Conservation (phyloP, 2,797 vertebrate genomes). For the Microctenopoma stevenorrisi region DNA sequence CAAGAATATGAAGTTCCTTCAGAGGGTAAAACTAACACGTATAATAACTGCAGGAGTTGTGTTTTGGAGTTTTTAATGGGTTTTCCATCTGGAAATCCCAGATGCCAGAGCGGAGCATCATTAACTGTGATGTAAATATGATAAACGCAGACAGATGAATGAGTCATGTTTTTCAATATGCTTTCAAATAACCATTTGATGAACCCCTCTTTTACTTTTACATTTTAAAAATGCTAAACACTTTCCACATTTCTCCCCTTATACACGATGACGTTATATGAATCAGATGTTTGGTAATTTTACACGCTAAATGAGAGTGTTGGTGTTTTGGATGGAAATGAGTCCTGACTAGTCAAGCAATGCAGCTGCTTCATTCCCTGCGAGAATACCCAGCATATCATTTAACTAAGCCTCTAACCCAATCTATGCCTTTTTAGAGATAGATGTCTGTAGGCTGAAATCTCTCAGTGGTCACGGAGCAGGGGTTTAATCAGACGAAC, state of each 20-base stretch:
- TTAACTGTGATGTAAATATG: slow-evolving; percentile 34
- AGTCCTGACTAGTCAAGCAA: slow-evolving; percentile 36
- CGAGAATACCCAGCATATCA: slow-evolving; percentile 36
- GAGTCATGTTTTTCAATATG: slow-evolving; percentile 3
- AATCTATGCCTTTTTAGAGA: slow-evolving; percentile 23
- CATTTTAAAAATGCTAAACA: slow-evolving; percentile 8
- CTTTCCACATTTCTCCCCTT: slow-evolving; percentile 9
- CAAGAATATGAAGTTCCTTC: not conserved
- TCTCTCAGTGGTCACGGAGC: slow-evolving; percentile 34
- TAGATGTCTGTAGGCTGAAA: slow-evolving; percentile 31
- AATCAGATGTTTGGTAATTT: not conserved
- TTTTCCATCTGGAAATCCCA: slow-evolving; percentile 32
- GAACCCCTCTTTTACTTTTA: not conserved
- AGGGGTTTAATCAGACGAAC: slow-evolving; percentile 40
- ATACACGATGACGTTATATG: slow-evolving; percentile 14
- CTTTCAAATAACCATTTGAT: slow-evolving; percentile 19
- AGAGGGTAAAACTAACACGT: slow-evolving; percentile 14
- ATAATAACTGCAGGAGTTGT: slow-evolving; percentile 11
- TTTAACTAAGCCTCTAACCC: slow-evolving; percentile 26
- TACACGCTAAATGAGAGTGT: not conserved
- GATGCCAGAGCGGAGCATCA: slow-evolving; percentile 13
- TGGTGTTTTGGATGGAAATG: slow-evolving; percentile 21
- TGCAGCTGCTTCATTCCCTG: slow-evolving; percentile 5
- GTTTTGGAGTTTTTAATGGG: slow-evolving; percentile 4
- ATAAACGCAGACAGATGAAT: slow-evolving; percentile 14